These are phyloP conservation scores for Drosophila jambulina DNA, from an alignment of 1,140 invertebrate species.

Conservation along the genomic window DNA sequence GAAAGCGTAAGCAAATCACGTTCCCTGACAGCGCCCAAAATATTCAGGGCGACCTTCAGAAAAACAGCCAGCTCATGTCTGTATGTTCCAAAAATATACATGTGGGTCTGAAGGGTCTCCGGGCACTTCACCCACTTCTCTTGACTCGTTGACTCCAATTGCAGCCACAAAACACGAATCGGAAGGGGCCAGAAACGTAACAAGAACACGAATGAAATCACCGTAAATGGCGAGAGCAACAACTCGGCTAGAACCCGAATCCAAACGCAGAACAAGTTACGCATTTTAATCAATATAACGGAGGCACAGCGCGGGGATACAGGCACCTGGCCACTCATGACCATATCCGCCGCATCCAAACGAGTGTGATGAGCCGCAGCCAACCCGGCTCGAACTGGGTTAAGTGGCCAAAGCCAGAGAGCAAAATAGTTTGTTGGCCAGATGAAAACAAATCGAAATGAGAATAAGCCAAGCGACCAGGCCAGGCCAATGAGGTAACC, in stretches of 20 bases:
- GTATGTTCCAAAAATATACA: constrained; percentile 5
- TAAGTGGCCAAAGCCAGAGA: constrained; percentile 69
- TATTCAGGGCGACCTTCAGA: constrained; percentile 65
- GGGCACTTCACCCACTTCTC: constrained; percentile 49
- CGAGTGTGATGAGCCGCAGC: constrained; percentile 55
- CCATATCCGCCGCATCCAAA: constrained; percentile 59
- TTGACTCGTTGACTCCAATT: constrained; percentile 49
- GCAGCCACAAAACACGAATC: constrained; percentile 29
- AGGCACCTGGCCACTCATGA: constrained; percentile 38
- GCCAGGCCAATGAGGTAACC: constrained; percentile 71
- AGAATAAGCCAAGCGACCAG: constrained; percentile 60
- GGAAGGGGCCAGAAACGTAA: constrained; percentile 16
- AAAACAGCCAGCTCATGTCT: constrained; percentile 37
- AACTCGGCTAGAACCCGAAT: constrained; percentile 55
- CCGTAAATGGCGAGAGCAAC: constrained; percentile 49
- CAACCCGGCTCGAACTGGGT: constrained; percentile 66
- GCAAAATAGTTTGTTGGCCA: constrained; percentile 69
- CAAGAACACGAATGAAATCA: constrained; percentile 49
- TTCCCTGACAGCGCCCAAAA: constrained; percentile 48
- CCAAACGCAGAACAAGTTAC: constrained; percentile 72
- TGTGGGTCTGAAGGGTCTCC: constrained; percentile 61
- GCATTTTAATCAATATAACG: constrained; percentile 83
- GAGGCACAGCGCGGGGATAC: constrained; percentile 17
- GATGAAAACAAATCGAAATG: constrained; percentile 70
- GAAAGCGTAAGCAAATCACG: constrained; percentile 76